These are phyloP conservation scores for Hyaena hyaena DNA, from an alignment of 2,113 vertebrate species.

Conservation along the genomic window DNA sequence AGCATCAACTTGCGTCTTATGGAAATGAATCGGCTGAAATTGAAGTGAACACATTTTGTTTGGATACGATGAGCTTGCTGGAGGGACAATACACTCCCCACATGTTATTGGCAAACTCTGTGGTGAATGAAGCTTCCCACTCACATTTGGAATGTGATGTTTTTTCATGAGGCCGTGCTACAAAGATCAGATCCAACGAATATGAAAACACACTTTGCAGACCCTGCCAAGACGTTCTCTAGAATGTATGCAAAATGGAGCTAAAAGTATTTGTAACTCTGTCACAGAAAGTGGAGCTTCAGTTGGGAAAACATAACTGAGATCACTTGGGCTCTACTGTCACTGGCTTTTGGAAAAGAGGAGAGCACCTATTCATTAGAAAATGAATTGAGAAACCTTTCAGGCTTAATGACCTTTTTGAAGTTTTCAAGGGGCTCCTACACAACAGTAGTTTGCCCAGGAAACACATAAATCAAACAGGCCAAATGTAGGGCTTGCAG, in stretches of 20 bases:
- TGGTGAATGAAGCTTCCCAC: slow-evolving; percentile 80
- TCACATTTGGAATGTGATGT: slow-evolving; percentile 67
- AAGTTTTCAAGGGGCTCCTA: slow-evolving; percentile 45
- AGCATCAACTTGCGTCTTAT: slow-evolving; percentile 28
- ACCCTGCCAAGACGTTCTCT: slow-evolving; percentile 61
- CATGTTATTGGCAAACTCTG: slow-evolving; percentile 71
- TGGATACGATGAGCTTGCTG: slow-evolving; percentile 53
- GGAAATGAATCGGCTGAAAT: slow-evolving; percentile 61
- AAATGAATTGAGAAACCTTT: slow-evolving; percentile 62
- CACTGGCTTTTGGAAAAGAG: slow-evolving; percentile 31
- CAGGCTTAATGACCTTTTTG: not conserved
- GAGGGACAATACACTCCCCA: slow-evolving; percentile 69
- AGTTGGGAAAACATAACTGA: slow-evolving; percentile 21
- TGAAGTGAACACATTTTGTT: slow-evolving; percentile 63
- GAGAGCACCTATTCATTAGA: slow-evolving; percentile 37
- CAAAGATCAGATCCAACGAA: slow-evolving; percentile 73
- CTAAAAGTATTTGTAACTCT: slow-evolving; percentile 55
- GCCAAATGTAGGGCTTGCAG: not conserved
- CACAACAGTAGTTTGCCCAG: not conserved
- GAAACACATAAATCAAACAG: slow-evolving; percentile 18
- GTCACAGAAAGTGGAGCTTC: slow-evolving; percentile 45
- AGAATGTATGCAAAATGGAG: slow-evolving; percentile 58
- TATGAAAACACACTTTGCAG: slow-evolving; percentile 50
- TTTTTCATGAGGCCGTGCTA: slow-evolving; percentile 67
- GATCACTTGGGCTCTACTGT: not conserved